Conservation (phyloP, 1,140 invertebrate species). For the Daktulosphaira vitifoliae region DNA sequence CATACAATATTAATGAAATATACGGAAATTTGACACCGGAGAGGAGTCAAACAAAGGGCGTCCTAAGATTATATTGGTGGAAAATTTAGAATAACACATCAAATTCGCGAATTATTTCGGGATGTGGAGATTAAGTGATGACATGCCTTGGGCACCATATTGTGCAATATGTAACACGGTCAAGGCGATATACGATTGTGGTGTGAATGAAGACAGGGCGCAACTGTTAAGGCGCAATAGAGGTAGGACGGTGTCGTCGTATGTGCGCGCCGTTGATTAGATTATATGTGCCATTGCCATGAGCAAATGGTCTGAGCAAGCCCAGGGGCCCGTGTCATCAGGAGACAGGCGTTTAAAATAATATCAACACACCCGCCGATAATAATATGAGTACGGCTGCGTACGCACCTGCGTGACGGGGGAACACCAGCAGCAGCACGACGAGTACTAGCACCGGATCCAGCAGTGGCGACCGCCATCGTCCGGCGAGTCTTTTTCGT, state of each 20-base stretch:
- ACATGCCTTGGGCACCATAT: too few relatives aligned
- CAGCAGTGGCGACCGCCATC: neutral
- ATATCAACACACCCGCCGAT: neutral
- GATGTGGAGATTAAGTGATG: too few relatives aligned
- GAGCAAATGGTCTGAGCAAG: conserved; percentile 52
- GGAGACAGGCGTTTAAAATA: conserved; percentile 1
- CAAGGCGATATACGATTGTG: too few relatives aligned
- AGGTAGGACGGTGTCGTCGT: neutral
- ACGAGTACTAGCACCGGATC: neutral
- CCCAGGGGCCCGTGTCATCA: conserved; percentile 48
- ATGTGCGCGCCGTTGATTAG: neutral
- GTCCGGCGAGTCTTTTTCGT: neutral
- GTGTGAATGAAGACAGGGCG: too few relatives aligned
- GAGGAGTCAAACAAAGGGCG: too few relatives aligned
- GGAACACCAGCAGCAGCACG: conserved; percentile 36
- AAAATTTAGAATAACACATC: too few relatives aligned
- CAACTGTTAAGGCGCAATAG: conserved; percentile 25
- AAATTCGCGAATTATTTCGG: too few relatives aligned
- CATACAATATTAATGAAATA: too few relatives aligned
- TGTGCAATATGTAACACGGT: too few relatives aligned
- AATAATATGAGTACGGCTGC: conserved; percentile 68
- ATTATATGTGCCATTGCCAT: neutral
- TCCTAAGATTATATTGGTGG: too few relatives aligned
- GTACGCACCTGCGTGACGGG: conserved; percentile 80
- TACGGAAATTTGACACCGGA: too few relatives aligned